These are phyloP conservation scores for Sepiola atlantica DNA, from an alignment of 2,888 invertebrate genomes.

Conservation along the genomic window DNA sequence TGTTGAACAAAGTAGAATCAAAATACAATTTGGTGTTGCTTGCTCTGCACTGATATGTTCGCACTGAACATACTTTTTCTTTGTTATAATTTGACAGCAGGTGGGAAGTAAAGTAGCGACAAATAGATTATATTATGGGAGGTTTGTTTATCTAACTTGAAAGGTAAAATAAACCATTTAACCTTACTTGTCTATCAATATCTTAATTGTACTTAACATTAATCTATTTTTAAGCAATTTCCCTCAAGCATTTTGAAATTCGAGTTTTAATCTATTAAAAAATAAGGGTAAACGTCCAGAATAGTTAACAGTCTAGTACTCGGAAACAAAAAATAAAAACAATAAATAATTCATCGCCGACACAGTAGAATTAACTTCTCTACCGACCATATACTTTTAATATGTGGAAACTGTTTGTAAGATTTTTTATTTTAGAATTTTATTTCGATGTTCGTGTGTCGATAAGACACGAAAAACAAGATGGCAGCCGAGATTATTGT, in stretches of 20 bases:
- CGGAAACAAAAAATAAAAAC: too few species aligned
- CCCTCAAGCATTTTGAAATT: not conserved
- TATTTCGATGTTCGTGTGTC: too few species aligned
- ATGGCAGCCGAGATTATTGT: too few species aligned
- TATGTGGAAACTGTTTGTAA: too few species aligned
- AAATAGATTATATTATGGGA: not conserved
- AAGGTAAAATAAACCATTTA: not conserved
- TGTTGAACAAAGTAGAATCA: not conserved
- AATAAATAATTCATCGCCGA: too few species aligned
- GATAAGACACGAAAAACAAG: too few species aligned
- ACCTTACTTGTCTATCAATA: not conserved
- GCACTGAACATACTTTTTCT: not conserved
- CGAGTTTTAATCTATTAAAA: not conserved
- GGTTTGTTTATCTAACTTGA: not conserved
- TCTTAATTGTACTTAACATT: not conserved
- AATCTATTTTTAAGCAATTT: not conserved
- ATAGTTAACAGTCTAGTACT: too few species aligned
- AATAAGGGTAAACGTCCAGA: too few species aligned
- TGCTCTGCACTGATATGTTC: not conserved
- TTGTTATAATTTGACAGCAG: not conserved
- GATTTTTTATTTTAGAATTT: too few species aligned
- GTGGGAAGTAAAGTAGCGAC: not conserved
- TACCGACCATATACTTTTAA: too few species aligned
- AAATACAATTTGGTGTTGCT: not conserved
- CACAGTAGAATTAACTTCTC: too few species aligned